These are phyloP conservation scores for Brienomyrus brachyistius DNA, from an alignment of 2,113 vertebrate species.

Conservation along the genomic window DNA sequence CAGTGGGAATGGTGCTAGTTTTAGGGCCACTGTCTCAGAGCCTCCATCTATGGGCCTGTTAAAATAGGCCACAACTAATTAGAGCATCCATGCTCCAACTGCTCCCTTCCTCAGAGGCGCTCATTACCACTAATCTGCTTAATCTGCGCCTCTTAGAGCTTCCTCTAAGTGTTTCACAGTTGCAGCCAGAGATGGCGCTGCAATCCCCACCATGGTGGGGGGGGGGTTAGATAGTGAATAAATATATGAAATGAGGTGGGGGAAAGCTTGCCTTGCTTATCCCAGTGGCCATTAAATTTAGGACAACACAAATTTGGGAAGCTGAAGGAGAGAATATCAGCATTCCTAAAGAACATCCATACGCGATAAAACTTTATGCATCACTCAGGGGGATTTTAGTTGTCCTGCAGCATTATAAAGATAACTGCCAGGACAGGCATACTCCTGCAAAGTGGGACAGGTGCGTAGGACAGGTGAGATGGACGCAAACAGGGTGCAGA, in stretches of 20 bases:
- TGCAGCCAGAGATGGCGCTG: slow-evolving; percentile 51
- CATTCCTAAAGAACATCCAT: too few species aligned
- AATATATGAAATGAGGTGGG: not conserved
- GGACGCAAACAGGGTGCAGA: not conserved
- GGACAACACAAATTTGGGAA: too few species aligned
- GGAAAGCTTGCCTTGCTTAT: too few species aligned
- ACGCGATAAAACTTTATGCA: too few species aligned
- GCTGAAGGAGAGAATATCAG: too few species aligned
- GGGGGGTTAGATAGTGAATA: not conserved
- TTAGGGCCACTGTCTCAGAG: not conserved
- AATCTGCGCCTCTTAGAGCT: slow-evolving; percentile 30
- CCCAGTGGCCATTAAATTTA: too few species aligned
- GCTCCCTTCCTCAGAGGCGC: slow-evolving; percentile 23
- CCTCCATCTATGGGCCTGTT: slow-evolving; percentile 22
- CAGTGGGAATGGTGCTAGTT: not conserved
- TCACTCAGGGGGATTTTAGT: too few species aligned
- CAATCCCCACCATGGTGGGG: slow-evolving; percentile 40
- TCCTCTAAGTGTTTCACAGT: slow-evolving; percentile 42
- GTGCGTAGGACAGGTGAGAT: not conserved
- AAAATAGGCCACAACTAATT: slow-evolving; percentile 65
- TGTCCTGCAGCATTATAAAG: too few species aligned
- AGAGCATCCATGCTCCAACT: slow-evolving; percentile 55
- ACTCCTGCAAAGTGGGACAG: not conserved
- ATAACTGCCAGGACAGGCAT: not conserved
- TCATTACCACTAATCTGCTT: slow-evolving; percentile 37